A percentile compares a stretch with the other conserved stretches of the same genome.
phyloP scores from a whole-genome alignment of 2,888 invertebrate genomes.

The Sarcophaga caerulescens region DNA sequence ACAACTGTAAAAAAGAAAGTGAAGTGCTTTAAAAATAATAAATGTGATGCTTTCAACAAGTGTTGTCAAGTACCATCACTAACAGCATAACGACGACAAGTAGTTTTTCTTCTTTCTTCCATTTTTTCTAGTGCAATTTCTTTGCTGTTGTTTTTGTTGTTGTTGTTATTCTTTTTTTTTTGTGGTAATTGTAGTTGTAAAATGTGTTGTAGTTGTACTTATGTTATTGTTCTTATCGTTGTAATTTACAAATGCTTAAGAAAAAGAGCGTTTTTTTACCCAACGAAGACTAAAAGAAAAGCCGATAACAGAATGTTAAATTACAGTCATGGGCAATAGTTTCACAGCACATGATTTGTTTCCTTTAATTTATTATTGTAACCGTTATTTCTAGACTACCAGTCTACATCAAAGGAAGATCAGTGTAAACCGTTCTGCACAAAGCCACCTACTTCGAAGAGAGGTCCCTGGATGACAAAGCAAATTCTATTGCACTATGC shows the following conservation, averaged over 20 bases:
- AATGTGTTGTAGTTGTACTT: conserved; percentile 22
- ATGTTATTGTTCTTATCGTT: conserved; percentile 46
- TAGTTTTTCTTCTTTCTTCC: neutral
- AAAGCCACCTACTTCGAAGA: too few relatives aligned
- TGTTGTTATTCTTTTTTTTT: neutral
- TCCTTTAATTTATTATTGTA: too few relatives aligned
- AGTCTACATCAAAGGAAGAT: too few relatives aligned
- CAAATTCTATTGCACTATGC: too few relatives aligned
- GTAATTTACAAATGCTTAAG: conserved; percentile 53
- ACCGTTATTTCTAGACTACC: too few relatives aligned
- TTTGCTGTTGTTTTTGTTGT: neutral
- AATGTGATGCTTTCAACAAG: conserved; percentile 68
- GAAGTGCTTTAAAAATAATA: conserved; percentile 67
- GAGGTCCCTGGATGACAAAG: too few relatives aligned
- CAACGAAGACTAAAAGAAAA: neutral
- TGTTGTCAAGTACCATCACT: conserved; percentile 66
- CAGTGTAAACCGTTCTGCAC: too few relatives aligned
- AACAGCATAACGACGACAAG: conserved; percentile 55
- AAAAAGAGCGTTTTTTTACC: neutral
- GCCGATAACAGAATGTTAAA: neutral
- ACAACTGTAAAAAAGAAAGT: conserved; percentile 51
- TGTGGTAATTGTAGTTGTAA: conserved; percentile 1
- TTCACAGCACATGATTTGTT: too few relatives aligned
- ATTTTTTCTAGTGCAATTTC: too few relatives aligned
- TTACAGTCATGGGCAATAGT: neutral